These are phyloP conservation scores for Aeoliscus strigatus DNA, from an alignment of 2,797 vertebrate species.

Conservation along the genomic window DNA sequence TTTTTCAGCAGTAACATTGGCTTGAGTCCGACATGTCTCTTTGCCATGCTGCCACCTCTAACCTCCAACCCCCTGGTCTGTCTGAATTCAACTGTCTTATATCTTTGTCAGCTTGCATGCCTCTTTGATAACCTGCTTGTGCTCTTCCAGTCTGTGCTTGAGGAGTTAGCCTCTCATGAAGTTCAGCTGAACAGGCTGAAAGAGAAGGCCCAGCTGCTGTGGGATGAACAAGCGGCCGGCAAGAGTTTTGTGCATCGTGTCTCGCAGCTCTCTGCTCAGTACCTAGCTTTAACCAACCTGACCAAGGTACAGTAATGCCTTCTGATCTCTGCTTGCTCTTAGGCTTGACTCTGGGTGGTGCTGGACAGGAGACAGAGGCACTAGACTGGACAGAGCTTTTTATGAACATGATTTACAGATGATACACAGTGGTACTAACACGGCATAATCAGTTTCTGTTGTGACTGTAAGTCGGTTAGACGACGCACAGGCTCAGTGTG, in stretches of 20 bases:
- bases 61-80: conserved; percentile 37
- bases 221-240: conserved; percentile 87
- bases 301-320: conserved; percentile 87
- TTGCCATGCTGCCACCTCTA: conserved; percentile 38
- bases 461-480: conserved; percentile 12
- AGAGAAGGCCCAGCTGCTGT: conserved; percentile 93
- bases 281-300: conserved; percentile 90
- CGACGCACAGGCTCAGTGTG: background rate
- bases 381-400: conserved; percentile 43
- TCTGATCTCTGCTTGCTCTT: conserved; percentile 72
- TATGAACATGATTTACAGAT: conserved; percentile 28
- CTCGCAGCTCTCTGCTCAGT: conserved; percentile 92
- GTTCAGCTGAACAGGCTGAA: conserved; percentile 90
- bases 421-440: conserved; percentile 26
- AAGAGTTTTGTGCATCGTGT: conserved; percentile 94
- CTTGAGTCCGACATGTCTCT: too few species aligned
- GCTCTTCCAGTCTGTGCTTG: conserved; percentile 95
- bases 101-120: conserved; percentile 69
- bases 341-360: conserved; percentile 53
- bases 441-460: conserved; percentile 24
- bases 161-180: conserved; percentile 89
- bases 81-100: conserved; percentile 52
- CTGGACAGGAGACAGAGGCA: conserved; percentile 43
- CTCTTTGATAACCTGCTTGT: conserved; percentile 76
- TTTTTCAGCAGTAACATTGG: too few species aligned